Evolutionary conservation across 2,888 invertebrate genomes (phyloP).

Genomic region (Drosophila paranaensis): DNA sequence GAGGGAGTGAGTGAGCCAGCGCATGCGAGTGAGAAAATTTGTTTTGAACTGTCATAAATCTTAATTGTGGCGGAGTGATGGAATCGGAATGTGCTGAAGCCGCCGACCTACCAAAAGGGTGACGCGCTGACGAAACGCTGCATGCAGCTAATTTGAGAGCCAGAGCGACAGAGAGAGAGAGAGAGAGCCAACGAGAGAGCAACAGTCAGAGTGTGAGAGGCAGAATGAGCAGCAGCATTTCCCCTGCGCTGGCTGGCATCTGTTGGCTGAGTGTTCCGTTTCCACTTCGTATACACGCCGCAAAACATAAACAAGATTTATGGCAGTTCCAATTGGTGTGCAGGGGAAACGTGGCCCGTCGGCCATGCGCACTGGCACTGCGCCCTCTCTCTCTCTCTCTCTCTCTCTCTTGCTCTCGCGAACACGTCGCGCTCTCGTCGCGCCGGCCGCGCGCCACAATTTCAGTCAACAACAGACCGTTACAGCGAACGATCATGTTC

Average conservation of each 20-base stretch:
- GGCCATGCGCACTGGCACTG: slow-evolving; percentile 39
- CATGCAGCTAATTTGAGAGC: slow-evolving; percentile 56
- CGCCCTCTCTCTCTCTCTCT: slow-evolving; percentile 24
- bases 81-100: slow-evolving; percentile 64
- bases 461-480: slow-evolving; percentile 82
- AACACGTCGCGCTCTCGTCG: slow-evolving; percentile 40
- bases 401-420: slow-evolving; percentile 25
- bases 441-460: slow-evolving; percentile 56
- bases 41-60: slow-evolving; percentile 84
- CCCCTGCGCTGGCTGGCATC: slow-evolving; percentile 59
- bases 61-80: slow-evolving; percentile 81
- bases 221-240: slow-evolving; percentile 36
- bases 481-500: slow-evolving; percentile 82
- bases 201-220: slow-evolving; percentile 11
- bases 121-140: slow-evolving; percentile 66
- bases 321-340: slow-evolving; percentile 61
- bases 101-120: slow-evolving; percentile 53
- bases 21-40: slow-evolving; percentile 77
- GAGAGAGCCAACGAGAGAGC: not conserved
- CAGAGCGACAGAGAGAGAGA: slow-evolving; percentile 21
- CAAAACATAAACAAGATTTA: slow-evolving; percentile 66
- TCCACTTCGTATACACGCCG: slow-evolving; percentile 49
- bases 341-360: slow-evolving; percentile 60
- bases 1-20: slow-evolving; percentile 67
- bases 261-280: slow-evolving; percentile 50